Evolutionary conservation across 2,888 invertebrate genomes (phyloP), one percentile per base, ranked within the genome.

Genomic region (Platycheirus albimanus): DNA sequence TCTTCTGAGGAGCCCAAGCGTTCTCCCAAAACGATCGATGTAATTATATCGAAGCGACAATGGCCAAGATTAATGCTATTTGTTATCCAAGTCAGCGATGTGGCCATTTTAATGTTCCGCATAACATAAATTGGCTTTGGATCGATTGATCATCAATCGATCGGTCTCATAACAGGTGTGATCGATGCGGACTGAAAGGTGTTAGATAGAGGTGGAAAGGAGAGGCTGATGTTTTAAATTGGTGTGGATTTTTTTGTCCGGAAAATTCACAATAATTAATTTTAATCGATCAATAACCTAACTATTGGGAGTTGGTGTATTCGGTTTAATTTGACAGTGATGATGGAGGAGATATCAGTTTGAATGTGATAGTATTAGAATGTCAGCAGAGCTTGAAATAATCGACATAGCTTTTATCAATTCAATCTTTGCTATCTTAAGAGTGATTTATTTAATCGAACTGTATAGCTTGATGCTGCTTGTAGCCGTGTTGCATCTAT

Each of bases 1-100:
- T 88, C 90, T 89, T 89, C 86, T 88, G 87, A 87, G 86, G 86
- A 88, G n/a, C n/a, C n/a, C n/a, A n/a, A n/a, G 87, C 86, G 86
- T 86, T 87, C 88, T 87, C 85, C 64, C 19, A 67, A 87, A 89
- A 88, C 88, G 88, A 87, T 88, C 87, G 87, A 86, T 87, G 88
- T 88, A 88, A 88, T 88, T 88, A 88, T 88, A 87, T 84, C 86
- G 77, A 72, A 83, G 83, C 83, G 83, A 83, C 83, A 83, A 83
- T 77, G 77, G 77, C 77, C 41, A 83, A 83, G 83, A 83, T 77
- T 77, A 74, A 83, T 83, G 83, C 77, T 77, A 69, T 83, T 77
- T 72, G 67, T 56, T 72, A 43, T 71, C 61, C 20, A 61, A 76
- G 81, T 61, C 61, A 70, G 49, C 47, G 49, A 54, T 54, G 54